Percentiles rank a stretch among this genome's conserved stretches.
These are phyloP conservation scores for Heterodera carotae DNA, from an alignment of 1,140 invertebrate species.

Conservation along the genomic window DNA sequence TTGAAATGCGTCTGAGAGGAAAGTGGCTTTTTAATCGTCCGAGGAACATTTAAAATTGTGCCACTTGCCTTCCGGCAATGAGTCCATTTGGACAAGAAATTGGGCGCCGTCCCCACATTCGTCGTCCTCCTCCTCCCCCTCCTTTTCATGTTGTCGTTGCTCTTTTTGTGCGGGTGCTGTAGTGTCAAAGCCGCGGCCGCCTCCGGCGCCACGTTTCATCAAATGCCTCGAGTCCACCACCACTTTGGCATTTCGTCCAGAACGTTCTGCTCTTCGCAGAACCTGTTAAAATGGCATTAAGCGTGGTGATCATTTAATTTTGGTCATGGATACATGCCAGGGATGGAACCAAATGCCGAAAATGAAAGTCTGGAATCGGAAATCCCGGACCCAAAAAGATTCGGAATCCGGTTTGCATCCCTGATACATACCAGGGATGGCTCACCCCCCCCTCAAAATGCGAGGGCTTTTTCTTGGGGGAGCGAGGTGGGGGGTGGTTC, in stretches of 20 bases:
- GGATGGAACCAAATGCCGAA: too few relatives aligned
- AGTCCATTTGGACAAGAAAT: slow-evolving; percentile 44
- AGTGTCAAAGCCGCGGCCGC: neutral
- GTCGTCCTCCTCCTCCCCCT: neutral
- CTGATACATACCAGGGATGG: too few relatives aligned
- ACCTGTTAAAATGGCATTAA: slow-evolving; percentile 22
- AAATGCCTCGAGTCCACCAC: slow-evolving; percentile 35
- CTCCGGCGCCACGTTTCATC: too few relatives aligned
- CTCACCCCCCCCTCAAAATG: too few relatives aligned
- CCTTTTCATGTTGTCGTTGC: slow-evolving; percentile 1
- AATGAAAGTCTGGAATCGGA: too few relatives aligned
- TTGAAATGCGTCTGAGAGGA: too few relatives aligned
- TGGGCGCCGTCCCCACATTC: neutral
- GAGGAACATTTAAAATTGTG: neutral
- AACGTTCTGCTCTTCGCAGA: slow-evolving; percentile 34
- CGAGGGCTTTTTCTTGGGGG: too few relatives aligned
- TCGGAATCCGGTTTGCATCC: neutral
- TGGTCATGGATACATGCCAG: neutral
- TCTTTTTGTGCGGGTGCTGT: neutral
- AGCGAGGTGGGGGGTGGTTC: too few relatives aligned
- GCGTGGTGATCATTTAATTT: neutral
- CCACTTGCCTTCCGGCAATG: slow-evolving; percentile 43
- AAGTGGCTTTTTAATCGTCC: too few relatives aligned
- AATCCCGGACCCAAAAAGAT: too few relatives aligned
- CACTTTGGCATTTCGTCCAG: slow-evolving; percentile 28